Evolutionary conservation across 1,140 invertebrate species (phyloP).

Genomic region (Drosophila pallidifrons): DNA sequence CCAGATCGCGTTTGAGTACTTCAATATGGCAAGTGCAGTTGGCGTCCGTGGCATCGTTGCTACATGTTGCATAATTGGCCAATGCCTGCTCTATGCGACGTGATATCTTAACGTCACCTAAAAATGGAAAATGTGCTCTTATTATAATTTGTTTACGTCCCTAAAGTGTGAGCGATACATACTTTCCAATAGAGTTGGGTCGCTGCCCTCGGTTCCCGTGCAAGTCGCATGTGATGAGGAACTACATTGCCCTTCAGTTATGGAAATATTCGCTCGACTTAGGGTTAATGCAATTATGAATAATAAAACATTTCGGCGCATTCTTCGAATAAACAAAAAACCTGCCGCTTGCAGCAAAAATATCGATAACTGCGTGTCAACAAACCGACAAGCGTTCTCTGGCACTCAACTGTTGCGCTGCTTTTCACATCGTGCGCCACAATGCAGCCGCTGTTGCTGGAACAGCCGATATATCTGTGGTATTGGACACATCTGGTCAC

Average conservation of each 20-base stretch:
- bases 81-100: conserved; percentile 73
- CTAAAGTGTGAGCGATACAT: background rate
- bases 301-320: conserved; percentile 47
- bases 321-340: conserved; percentile 51
- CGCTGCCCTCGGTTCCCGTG: background rate
- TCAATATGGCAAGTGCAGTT: conserved; percentile 88
- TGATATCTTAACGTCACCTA: conserved; percentile 40
- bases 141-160: background rate
- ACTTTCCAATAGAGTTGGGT: conserved; percentile 27
- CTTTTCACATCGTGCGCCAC: background rate
- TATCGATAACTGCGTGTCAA: conserved; percentile 10
- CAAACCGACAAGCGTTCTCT: background rate
- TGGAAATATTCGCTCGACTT: background rate
- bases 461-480: too few relatives aligned
- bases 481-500: conserved; percentile 10
- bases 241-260: conserved; percentile 20
- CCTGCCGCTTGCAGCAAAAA: conserved; percentile 19
- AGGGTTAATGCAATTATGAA: conserved; percentile 39
- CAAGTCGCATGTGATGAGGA: conserved; percentile 3
- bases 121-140: background rate
- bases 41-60: conserved; percentile 44
- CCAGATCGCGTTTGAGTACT: conserved; percentile 90
- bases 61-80: conserved; percentile 52
- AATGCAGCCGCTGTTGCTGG: background rate
- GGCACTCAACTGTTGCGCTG: conserved; percentile 13